Conservation (phyloP, 1,140 invertebrate species). For the Pseudomyrmex dendroicus region DNA sequence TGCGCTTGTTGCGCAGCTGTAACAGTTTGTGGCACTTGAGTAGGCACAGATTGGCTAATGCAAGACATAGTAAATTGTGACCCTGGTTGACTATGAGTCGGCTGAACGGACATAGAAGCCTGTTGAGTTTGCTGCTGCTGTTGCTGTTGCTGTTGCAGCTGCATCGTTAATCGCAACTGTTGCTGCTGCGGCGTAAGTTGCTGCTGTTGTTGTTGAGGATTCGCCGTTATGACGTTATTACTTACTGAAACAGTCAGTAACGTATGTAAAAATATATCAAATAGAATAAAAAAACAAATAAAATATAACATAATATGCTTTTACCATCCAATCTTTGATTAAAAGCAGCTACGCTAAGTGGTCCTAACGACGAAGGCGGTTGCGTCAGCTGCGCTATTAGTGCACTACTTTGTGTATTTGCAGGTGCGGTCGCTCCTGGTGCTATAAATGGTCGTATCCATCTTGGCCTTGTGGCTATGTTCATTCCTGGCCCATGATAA, state of each 20-base stretch:
- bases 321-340: conserved; percentile 85
- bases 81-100: conserved; percentile 74
- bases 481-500: conserved; percentile 82
- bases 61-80: conserved; percentile 80
- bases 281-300: too few relatives aligned
- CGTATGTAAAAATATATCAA: too few relatives aligned
- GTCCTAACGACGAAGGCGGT: conserved; percentile 86
- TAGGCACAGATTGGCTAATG: conserved; percentile 78
- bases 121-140: conserved; percentile 84
- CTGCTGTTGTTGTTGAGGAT: conserved; percentile 83
- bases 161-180: conserved; percentile 83
- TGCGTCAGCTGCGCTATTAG: conserved; percentile 90
- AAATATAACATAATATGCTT: neutral
- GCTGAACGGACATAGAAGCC: conserved; percentile 77
- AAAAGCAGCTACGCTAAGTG: conserved; percentile 82
- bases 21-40: conserved; percentile 81
- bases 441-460: conserved; percentile 82
- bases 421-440: conserved; percentile 78
- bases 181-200: conserved; percentile 84
- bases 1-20: conserved; percentile 76
- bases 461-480: conserved; percentile 76
- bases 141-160: conserved; percentile 80
- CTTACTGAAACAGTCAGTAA: conserved; percentile 58
- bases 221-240: conserved; percentile 81
- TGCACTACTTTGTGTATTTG: conserved; percentile 85